Conservation (phyloP, 2,113 vertebrate species). For the Thryonomys swinderianus region DNA sequence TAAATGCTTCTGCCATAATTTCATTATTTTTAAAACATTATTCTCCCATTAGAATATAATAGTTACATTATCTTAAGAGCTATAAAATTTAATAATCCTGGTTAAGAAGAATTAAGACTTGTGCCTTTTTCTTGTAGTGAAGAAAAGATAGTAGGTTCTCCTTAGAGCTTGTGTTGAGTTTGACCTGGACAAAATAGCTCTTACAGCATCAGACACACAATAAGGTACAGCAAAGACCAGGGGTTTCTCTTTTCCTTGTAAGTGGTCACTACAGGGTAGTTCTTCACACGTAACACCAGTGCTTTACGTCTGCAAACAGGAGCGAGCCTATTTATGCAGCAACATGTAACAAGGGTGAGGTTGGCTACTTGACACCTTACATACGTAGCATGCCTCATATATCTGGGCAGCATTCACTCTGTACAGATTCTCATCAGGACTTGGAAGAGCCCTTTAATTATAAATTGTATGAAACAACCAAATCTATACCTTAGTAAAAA, state of each 20-base stretch:
- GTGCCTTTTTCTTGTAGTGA: conserved; percentile 48
- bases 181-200: conserved; percentile 43
- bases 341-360: not conserved
- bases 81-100: conserved; percentile 74
- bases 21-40: conserved; percentile 79
- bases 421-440: not conserved
- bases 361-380: not conserved
- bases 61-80: conserved; percentile 72
- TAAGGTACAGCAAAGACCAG: not conserved
- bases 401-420: not conserved
- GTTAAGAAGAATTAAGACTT: conserved; percentile 73
- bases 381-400: not conserved
- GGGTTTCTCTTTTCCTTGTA: not conserved
- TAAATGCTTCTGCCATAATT: conserved; percentile 76
- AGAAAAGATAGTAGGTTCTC: conserved; percentile 11
- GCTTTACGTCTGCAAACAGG: not conserved
- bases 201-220: conserved; percentile 2
- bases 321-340: conserved; percentile 6
- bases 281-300: not conserved
- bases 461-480: not conserved
- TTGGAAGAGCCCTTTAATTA: not conserved
- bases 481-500: conserved; percentile 6
- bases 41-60: conserved; percentile 64
- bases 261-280: not conserved
- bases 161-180: conserved; percentile 47